Percentiles rank a stretch among this genome's conserved stretches.
Conservation (phyloP, 2,888 invertebrate genomes). For the Drepana falcataria region DNA sequence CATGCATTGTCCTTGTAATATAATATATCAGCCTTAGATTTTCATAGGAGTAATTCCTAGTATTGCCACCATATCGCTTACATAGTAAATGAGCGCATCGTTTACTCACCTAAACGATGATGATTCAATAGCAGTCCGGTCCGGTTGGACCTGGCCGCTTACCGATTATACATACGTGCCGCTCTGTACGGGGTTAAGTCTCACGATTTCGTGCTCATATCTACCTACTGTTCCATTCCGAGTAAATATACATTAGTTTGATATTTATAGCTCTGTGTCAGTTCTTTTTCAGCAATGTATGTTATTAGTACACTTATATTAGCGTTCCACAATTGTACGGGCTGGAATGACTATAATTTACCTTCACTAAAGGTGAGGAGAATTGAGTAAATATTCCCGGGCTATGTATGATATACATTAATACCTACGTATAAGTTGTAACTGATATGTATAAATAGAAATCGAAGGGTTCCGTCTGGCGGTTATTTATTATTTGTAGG, state of each 20-base stretch:
- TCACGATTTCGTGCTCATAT: conserved; percentile 23
- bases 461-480: too few relatives aligned
- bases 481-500: too few relatives aligned
- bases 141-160: conserved; percentile 27
- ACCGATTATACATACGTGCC: conserved; percentile 26
- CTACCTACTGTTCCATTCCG: conserved; percentile 7
- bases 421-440: too few relatives aligned
- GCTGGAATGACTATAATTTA: not conserved
- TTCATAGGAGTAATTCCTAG: too few relatives aligned
- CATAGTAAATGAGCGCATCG: not conserved
- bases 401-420: too few relatives aligned
- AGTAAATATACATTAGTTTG: conserved; percentile 12
- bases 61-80: too few relatives aligned
- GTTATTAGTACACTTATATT: not conserved
- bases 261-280: not conserved
- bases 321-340: not conserved
- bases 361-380: not conserved
- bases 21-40: not conserved
- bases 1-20: conserved; percentile 10
- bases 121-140: conserved; percentile 25
- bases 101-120: conserved; percentile 1
- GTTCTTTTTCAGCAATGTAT: not conserved
- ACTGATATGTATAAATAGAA: too few relatives aligned
- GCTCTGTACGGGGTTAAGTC: conserved; percentile 21
- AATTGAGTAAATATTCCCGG: too few relatives aligned